Evolutionary conservation across 30 jellyfish, hydroid and myxozoan genomes (phyloP), one percentile per base, ranked within the genome.

Genomic region (Clytia hemisphaerica): DNA sequence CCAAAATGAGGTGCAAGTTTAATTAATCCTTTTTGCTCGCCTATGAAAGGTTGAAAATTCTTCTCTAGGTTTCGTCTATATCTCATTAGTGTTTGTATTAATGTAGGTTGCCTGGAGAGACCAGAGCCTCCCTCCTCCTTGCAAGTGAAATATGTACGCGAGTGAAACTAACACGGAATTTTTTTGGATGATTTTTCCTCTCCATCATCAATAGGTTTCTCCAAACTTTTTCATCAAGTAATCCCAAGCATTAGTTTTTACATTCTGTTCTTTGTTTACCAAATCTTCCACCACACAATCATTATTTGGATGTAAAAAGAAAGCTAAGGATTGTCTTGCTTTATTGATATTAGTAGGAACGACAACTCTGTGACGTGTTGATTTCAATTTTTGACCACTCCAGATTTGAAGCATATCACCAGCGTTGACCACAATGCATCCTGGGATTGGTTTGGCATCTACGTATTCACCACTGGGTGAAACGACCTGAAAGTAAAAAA

Each of bases 221-320:
- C 50, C 30, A 53, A 45, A 69, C 40, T 69, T 69, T 24, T 2
- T 27, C 76, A 69, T n/a, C 35, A 69, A 37, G 30, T 69, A 69
- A 7, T 69, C 77, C 47, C 21, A 44, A 2, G 81, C 24, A 29
- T 69, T 69, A 35, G 49, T 75, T 21, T 45, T 27, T 29, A 6
- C 76, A 69, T 44, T 24, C 24, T 69, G 34, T 24, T 45, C 48
- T 44, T 75, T 45, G 6, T 75, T 75, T 45, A 45, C 77, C 0
- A 69, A 25, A 35, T 54, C 34, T 6, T 51, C 46, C 22, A 69
- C 81, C 37, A 26, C 49, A 26, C 46, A 35, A 0, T 69, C 54
- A 45, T 69, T 45, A 69, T 69, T 75, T 2, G 81, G 81, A 45
- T 69, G 81, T 16, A 69, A 75, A 69, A 69, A 69, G 40, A 45